Evolutionary conservation across 2,888 invertebrate genomes (phyloP).

Genomic region (Slavum lentiscoides): DNA sequence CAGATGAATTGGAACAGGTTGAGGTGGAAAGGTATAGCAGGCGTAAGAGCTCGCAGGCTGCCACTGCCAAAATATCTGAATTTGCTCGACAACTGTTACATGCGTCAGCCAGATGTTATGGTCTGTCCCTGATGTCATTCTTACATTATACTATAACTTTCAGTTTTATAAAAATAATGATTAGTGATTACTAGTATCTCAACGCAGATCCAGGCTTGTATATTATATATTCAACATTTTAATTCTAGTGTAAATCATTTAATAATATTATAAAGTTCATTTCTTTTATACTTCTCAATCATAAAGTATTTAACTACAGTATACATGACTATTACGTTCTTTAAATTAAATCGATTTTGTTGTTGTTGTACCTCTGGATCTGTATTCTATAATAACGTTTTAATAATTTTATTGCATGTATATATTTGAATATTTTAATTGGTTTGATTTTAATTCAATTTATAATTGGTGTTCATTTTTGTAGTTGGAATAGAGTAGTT

Average conservation of each 20-base stretch:
- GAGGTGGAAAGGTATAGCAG: conserved; percentile 57
- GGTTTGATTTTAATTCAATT: conserved; percentile 10
- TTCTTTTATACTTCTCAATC: neutral
- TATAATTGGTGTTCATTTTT: neutral
- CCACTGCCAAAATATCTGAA: conserved; percentile 59
- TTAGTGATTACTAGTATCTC: conserved; percentile 3
- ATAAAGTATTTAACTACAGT: conserved; percentile 3
- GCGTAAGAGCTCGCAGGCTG: conserved; percentile 59
- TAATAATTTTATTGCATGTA: conserved; percentile 34
- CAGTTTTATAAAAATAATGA: conserved; percentile 17
- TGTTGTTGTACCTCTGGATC: conserved; percentile 21
- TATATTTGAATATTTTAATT: conserved; percentile 13
- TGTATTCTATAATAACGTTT: conserved; percentile 30
- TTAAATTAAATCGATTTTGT: neutral
- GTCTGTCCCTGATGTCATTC: conserved; percentile 49
- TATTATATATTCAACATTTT: conserved; percentile 1
- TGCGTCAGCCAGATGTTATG: conserved; percentile 52
- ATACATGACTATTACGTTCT: neutral
- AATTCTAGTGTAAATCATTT: neutral
- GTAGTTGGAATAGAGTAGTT: conserved; percentile 6
- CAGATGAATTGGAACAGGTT: conserved; percentile 55
- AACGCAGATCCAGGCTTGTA: conserved; percentile 38
- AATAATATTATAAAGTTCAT: neutral
- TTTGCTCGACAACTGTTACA: conserved; percentile 59
- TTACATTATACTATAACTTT: neutral